A percentile compares a stretch with the other conserved stretches of the same genome.
These are phyloP conservation scores for Nycticorax nycticorax DNA, from an alignment of 2,113 vertebrate species.

Conservation along the genomic window DNA sequence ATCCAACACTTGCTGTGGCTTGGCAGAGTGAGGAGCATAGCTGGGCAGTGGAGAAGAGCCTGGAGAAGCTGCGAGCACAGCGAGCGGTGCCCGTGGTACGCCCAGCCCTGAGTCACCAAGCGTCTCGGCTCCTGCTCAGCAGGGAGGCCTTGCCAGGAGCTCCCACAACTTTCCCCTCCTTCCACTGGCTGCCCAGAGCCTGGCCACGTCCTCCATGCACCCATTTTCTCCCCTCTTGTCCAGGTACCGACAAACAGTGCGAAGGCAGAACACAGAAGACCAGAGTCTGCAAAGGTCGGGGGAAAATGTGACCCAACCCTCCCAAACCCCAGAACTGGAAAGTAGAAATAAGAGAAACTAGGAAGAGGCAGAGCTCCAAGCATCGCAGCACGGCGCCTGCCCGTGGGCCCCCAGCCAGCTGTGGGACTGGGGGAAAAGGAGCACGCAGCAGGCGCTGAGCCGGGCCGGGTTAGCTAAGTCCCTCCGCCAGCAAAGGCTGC, in stretches of 20 bases:
- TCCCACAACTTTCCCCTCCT: not conserved
- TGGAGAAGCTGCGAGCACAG: not conserved
- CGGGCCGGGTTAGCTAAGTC: not conserved
- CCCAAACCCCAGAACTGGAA: not conserved
- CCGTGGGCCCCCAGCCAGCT: not conserved
- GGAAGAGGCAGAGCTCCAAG: not conserved
- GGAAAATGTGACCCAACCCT: not conserved
- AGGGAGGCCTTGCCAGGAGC: not conserved
- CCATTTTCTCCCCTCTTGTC: not conserved
- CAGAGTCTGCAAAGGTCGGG: not conserved
- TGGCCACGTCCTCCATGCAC: not conserved
- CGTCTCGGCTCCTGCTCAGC: not conserved
- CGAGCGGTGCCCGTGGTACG: not conserved
- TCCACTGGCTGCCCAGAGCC: not conserved
- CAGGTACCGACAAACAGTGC: fast-evolving
- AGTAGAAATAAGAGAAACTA: not conserved
- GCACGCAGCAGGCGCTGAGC: not conserved
- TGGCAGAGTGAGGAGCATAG: not conserved
- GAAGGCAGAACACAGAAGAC: not conserved
- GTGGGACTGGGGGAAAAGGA: not conserved
- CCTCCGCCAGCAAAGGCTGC: not conserved
- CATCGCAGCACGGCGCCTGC: not conserved
- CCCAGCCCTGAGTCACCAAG: slow-evolving; percentile 11
- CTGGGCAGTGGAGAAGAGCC: not conserved
- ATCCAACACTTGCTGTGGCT: not conserved